Base-by-base conservation (phyloP, 2,888 invertebrate genomes). In the Metalampra italica region DNA sequence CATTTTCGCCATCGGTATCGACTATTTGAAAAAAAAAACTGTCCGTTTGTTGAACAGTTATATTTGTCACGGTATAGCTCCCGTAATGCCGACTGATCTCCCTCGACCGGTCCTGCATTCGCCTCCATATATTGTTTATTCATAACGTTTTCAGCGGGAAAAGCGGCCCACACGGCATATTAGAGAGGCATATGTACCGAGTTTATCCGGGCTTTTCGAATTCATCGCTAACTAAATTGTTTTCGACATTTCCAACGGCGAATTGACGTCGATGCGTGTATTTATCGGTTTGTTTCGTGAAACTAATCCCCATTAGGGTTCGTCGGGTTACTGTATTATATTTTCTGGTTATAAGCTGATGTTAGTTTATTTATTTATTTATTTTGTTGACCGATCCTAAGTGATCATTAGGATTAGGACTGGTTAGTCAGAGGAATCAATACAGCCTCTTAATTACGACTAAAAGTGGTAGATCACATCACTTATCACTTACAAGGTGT, bases 111-210 rank as follows among this genome's bases (percentile, higher is more conserved):
- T 50, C 57, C 64, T 71, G 73, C 76, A 80, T 76, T 69, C 76
- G 59, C 60, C 59, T 46, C 68, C 54, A 71, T 86, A 78, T 86
- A 82, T 83, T 86, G 86, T 88, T 83, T 86, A 87, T 88, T 82
- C 85, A 88, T 78, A 75, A 73, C 69, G 78, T 82, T 87, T 84
- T 86, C 86, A 83, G 67, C 83, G 72, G 65, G 68, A 71, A 71
- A 64, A 69, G 66, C 74, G 73, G 66, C 65, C 81, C 85, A 87
- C 76, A 88, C 83, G 79, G 88, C 87, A 88, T 88, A 85, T 87
- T 85, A 81, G 85, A 87, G 79, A 65, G 60, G 66, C 70, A 71
- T 77, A 78, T 76, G 71, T 73, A 62, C 68, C 60, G 62, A 71
- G 74, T 76, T 78, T 71, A 79, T 72, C 67, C 75, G 57, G 66